Base-by-base conservation (phyloP, 2,888 invertebrate species). In the Himalopsyche kuldschensis region DNA sequence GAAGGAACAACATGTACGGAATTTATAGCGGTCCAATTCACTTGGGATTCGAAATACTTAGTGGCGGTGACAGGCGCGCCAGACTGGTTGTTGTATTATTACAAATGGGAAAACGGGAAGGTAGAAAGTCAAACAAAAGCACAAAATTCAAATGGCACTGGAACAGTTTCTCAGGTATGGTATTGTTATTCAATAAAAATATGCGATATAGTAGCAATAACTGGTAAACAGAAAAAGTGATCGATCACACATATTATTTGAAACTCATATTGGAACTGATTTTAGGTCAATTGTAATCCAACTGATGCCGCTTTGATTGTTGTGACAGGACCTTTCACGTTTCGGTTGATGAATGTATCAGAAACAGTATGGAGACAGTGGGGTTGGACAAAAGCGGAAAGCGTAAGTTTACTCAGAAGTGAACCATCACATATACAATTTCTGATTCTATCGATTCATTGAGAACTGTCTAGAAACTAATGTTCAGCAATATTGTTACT, bases 381-480 rank as follows among this genome's bases (percentile, higher is more conserved):
- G 91, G 97, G 96, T 11, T 97, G 95, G 90, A 94, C 95, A 86
- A 97, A 97, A 89, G 94, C 95, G 48, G 97, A 97, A 89, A 92
- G 92, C 86, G 92, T 92, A 87, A 89, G 90, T 69, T 11, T 41
- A 41, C 15, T 4, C 41, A 41, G 15, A 15, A 41, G 15, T 41
- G 2, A 41, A 41, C 3, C 1, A 5, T 35, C 1, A 15, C 41
- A 41, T 1, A 41, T 41, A 41, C 15, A 41, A 41, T 41, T 15
- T 41, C 41, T 15, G 15, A 41, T 1, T 41, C 41, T 41, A 41
- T 15, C 41, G 15, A 41, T 41, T 15, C 15, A 3, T 41, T 15
- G 41, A 15, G 11, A 41, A 41, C 15, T 15, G 41, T 41, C 35
- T 35, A 41, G 15, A 41, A 41, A 41, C 15, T 1, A 41, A 41